Evolutionary conservation across 2,888 invertebrate genomes (phyloP).

Genomic region (Agrotis puta): DNA sequence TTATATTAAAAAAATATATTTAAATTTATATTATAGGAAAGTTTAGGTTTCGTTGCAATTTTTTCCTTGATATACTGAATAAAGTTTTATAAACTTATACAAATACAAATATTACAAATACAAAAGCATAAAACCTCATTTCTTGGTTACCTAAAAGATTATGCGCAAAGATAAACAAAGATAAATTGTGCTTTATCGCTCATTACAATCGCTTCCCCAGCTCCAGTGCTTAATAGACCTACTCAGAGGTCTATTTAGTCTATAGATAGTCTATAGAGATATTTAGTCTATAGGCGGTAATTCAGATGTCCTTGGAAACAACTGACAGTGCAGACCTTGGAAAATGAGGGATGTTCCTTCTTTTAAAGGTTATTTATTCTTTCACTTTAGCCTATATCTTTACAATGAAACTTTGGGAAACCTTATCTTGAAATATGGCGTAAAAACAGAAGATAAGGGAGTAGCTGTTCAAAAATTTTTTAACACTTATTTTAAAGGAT

Average conservation of each 20-base stretch:
- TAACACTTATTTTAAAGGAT: no score
- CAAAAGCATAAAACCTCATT: conserved; percentile 14
- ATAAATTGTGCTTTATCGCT: conserved; percentile 50
- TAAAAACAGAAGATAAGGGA: neutral
- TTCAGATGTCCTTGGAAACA: conserved; percentile 21
- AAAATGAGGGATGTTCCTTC: conserved; percentile 23
- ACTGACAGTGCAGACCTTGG: conserved; percentile 4
- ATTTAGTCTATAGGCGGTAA: conserved; percentile 19
- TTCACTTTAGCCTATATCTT: neutral
- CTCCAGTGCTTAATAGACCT: conserved; percentile 1
- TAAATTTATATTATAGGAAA: no score
- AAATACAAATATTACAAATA: no score
- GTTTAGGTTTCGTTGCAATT: no score
- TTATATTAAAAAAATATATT: no score
- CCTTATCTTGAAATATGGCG: neutral
- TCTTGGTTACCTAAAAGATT: conserved; percentile 29
- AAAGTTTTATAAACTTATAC: neutral
- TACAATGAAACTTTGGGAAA: neutral
- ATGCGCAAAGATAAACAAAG: conserved; percentile 29
- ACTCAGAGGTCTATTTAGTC: conserved; percentile 21
- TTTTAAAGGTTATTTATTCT: conserved; percentile 15
- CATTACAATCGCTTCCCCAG: conserved; percentile 23
- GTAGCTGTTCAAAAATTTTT: neutral
- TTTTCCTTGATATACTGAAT: no score
- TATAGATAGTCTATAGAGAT: no score